These are phyloP conservation scores for Achatina immaculata DNA, from an alignment of 1,140 invertebrate genomes.

Conservation along the genomic window DNA sequence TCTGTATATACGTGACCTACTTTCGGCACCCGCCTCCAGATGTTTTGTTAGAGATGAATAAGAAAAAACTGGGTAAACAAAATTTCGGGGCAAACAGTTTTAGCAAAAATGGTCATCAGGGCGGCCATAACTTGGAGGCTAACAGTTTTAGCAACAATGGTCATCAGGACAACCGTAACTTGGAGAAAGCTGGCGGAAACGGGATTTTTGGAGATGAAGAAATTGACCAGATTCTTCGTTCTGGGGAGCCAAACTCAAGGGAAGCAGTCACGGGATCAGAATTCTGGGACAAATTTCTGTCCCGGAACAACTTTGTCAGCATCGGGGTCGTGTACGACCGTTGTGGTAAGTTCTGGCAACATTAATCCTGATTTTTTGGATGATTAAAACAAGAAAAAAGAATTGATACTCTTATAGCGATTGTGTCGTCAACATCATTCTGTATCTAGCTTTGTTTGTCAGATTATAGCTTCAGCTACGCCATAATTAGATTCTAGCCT, in stretches of 20 bases:
- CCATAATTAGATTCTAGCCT: too few relatives aligned
- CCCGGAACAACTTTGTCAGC: slow-evolving; percentile 17
- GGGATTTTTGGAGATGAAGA: neutral
- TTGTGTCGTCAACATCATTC: too few relatives aligned
- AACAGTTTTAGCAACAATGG: neutral
- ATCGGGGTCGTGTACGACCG: slow-evolving; percentile 36
- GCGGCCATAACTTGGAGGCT: neutral
- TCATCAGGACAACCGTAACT: neutral
- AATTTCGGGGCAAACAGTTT: slow-evolving; percentile 18
- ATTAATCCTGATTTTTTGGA: too few relatives aligned
- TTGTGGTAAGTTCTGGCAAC: slow-evolving; percentile 38
- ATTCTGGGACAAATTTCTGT: slow-evolving; percentile 32
- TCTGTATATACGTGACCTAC: slow-evolving; percentile 35
- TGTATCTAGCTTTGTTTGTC: too few relatives aligned
- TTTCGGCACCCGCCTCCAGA: slow-evolving; percentile 43
- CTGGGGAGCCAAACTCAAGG: neutral
- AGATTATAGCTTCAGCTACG: too few relatives aligned
- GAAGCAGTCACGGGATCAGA: neutral
- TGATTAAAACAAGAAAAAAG: too few relatives aligned
- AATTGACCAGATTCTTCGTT: neutral
- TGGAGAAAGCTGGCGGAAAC: too few relatives aligned
- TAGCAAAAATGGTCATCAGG: neutral
- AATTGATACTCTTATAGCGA: too few relatives aligned
- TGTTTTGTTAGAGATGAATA: slow-evolving; percentile 39
- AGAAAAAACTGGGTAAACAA: too few relatives aligned